Conservation (phyloP, 2,113 vertebrate species). For the Microcebus jonahi region DNA sequence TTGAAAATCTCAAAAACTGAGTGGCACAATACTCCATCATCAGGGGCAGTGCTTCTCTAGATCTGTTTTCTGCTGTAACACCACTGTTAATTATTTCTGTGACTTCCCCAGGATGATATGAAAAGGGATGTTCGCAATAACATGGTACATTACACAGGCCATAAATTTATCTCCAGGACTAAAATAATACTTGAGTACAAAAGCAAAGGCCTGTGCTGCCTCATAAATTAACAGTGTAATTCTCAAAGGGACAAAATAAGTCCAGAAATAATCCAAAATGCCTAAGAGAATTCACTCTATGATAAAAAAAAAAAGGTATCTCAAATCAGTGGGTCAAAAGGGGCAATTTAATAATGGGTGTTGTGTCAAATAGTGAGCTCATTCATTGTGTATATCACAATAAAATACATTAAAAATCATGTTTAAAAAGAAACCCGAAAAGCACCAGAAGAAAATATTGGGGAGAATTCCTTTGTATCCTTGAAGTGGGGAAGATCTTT, state of each 20-base stretch:
- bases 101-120: slow-evolving; percentile 10
- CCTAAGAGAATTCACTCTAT: neutral
- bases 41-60: neutral
- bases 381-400: neutral
- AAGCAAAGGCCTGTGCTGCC: neutral
- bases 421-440: neutral
- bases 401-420: neutral
- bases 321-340: neutral
- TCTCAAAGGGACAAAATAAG: neutral
- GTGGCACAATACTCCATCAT: neutral
- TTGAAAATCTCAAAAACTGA: neutral
- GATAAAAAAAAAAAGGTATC: neutral
- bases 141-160: neutral
- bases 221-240: slow-evolving; percentile 7
- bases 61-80: neutral
- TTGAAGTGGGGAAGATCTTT: neutral
- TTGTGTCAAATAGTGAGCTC: neutral
- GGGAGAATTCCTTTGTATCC: neutral
- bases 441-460: neutral
- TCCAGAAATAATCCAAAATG: neutral
- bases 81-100: neutral
- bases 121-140: neutral
- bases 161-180: slow-evolving; percentile 34
- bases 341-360: neutral
- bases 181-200: slow-evolving; percentile 46